Base-by-base conservation (phyloP, 2,888 invertebrate species). In the Stenodema calcarata region DNA sequence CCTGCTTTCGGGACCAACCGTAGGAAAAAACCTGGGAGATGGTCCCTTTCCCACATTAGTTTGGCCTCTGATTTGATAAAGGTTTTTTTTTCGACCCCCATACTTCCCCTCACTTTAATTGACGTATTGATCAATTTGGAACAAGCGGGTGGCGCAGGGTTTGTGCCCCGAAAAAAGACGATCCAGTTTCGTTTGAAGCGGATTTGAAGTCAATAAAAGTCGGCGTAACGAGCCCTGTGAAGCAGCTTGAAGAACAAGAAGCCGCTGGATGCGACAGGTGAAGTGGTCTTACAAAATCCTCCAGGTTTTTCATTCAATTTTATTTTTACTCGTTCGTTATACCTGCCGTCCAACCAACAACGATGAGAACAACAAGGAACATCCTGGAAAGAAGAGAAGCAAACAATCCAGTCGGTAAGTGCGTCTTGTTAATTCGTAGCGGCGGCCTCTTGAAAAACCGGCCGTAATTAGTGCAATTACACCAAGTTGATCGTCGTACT, bases 1-100 rank as follows among this genome's bases (percentile, higher is more conserved):
- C 73, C 73, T 73, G 73, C 41, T 41, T 6, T 62, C 35, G 73
- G 73, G 73, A 73, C 73, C 73, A 16, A 14, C 27, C 70, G 70
- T 16, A 14, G 73, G n/a, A 35, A 73, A 73, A 73, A 73, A 35
- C 73, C 35, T 18, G 4, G n/a, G n/a, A 41, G 73, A n/a, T 35
- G 41, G 30, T 35, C 73, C 30, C 73, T 73, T 73, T 73, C 73
- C 73, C 73, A 73, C 73, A 73, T 73, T 73, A 73, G 35, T 30
- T 73, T 41, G 73, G 73, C 73, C 73, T 73, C 73, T 73, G 73
- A 73, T 73, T 73, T 73, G 73, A 73, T 73, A 35, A 73, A 73
- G 41, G 35, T 41, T 9, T 16, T 16, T 73, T 35, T 62, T 62
- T 62, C 11, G 12, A 12, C 18, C 1, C 23, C 18, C 23, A 0